A percentile compares a stretch with the other conserved stretches of the same genome.
Conservation (phyloP, 2,113 vertebrate genomes). For the Podiceps cristatus region DNA sequence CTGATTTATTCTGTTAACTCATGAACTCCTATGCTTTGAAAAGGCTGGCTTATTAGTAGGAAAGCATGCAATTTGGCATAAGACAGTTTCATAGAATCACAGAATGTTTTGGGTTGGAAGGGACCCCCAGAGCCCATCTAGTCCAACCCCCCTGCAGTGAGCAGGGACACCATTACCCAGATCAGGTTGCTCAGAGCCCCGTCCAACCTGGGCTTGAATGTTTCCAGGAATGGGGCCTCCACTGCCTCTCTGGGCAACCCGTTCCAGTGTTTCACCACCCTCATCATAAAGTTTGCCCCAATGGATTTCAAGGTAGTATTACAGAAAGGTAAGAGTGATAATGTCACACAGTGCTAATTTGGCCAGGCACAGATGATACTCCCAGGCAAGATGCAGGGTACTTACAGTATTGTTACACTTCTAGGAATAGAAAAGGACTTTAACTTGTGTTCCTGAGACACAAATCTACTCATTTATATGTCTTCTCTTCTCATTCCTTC, state of each 20-base stretch:
- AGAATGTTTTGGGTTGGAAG: no score
- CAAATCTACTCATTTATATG: not conserved
- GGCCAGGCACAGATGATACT: not conserved
- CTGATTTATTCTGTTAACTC: not conserved
- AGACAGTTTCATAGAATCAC: no score
- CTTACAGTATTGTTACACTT: not conserved
- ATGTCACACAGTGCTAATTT: not conserved
- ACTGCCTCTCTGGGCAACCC: no score
- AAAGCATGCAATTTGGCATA: not conserved
- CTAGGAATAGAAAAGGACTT: not conserved
- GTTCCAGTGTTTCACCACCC: no score
- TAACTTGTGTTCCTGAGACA: not conserved
- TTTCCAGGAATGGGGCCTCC: no score
- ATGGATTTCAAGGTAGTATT: not conserved
- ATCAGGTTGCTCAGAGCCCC: no score
- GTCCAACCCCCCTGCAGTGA: no score
- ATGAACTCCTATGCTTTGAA: not conserved
- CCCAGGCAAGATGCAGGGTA: not conserved
- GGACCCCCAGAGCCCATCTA: no score
- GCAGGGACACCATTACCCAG: no score
- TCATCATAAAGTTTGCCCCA: not conserved
- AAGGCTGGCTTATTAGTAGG: not conserved
- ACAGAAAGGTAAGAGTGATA: not conserved
- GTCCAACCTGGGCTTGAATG: no score
- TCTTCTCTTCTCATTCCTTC: not conserved